phyloP scores from a whole-genome alignment of 1,140 invertebrate genomes.

The Cheumatopsyche charites region DNA sequence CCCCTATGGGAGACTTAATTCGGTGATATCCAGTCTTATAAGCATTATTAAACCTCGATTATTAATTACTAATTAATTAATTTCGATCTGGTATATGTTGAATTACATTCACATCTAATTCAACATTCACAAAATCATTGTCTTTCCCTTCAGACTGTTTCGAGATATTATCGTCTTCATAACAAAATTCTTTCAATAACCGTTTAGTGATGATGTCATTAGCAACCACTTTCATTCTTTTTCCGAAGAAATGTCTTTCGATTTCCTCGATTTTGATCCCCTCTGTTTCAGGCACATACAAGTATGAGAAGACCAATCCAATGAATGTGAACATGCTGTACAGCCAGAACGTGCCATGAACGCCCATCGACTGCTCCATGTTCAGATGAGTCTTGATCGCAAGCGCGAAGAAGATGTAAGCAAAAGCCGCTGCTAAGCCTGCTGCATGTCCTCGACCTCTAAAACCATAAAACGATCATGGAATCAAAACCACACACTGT shows the following conservation, averaged over 20 bases:
- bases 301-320: conserved; percentile 65
- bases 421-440: conserved; percentile 63
- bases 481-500: background rate
- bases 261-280: conserved; percentile 78
- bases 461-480: conserved; percentile 12
- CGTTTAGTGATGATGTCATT: conserved; percentile 54
- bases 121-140: too few relatives aligned
- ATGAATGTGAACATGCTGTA: conserved; percentile 66
- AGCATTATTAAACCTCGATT: too few relatives aligned
- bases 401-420: conserved; percentile 67
- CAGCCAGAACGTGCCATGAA: conserved; percentile 67
- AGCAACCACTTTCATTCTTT: conserved; percentile 53
- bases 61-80: too few relatives aligned
- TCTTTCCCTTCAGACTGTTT: too few relatives aligned
- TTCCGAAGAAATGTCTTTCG: conserved; percentile 64
- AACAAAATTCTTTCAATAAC: too few relatives aligned
- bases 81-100: too few relatives aligned
- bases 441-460: conserved; percentile 65
- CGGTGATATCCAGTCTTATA: too few relatives aligned
- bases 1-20: too few relatives aligned
- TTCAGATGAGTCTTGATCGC: conserved; percentile 68
- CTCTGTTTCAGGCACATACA: conserved; percentile 82
- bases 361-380: conserved; percentile 58
- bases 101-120: too few relatives aligned
- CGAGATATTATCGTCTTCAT: too few relatives aligned